Evolutionary conservation across 1,140 invertebrate species (phyloP).

Genomic region (Nomia melanderi): DNA sequence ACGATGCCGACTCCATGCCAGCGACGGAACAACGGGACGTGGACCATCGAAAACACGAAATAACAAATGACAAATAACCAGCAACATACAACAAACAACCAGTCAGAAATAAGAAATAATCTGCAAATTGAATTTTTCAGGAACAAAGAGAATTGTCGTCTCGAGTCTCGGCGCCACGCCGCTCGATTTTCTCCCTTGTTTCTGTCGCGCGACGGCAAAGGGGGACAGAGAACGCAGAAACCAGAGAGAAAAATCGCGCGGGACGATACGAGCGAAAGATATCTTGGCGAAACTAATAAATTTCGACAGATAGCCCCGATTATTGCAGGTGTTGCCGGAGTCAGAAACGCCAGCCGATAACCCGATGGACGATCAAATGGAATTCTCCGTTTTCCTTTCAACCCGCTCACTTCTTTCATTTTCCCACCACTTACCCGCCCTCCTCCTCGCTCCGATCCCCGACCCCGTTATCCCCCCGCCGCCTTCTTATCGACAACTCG

Average conservation of each 20-base stretch:
- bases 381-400: constrained; percentile 44
- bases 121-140: constrained; percentile 43
- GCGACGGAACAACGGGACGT: neutral
- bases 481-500: neutral
- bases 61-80: too few relatives aligned
- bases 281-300: constrained; percentile 57
- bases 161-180: neutral
- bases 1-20: neutral
- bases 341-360: constrained; percentile 60
- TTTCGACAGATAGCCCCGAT: constrained; percentile 55
- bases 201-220: neutral
- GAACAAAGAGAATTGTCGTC: constrained; percentile 8
- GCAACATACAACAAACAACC: too few relatives aligned
- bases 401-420: constrained; percentile 1
- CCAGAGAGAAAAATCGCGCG: constrained; percentile 31
- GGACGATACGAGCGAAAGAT: constrained; percentile 33
- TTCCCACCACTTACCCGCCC: neutral
- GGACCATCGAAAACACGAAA: neutral
- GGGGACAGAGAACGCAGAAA: neutral
- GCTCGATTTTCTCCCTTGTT: neutral
- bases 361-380: constrained; percentile 57
- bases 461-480: neutral
- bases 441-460: neutral
- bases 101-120: neutral
- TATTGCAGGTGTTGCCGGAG: constrained; percentile 63